A percentile compares a stretch with the other conserved stretches of the same genome.
phyloP scores from a whole-genome alignment of 2,888 invertebrate genomes.

The Entomobrya proxima region DNA sequence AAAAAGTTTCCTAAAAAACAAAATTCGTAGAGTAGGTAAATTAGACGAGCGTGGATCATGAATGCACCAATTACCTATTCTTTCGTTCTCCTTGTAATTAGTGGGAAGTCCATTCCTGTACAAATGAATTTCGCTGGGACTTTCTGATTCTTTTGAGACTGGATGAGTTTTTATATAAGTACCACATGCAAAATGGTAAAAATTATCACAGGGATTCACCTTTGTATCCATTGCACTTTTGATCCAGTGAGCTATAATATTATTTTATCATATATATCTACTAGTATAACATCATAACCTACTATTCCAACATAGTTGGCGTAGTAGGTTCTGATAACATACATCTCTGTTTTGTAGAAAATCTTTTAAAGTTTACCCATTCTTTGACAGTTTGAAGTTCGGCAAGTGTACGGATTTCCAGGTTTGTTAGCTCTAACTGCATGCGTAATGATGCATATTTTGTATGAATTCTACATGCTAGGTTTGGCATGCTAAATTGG shows the following conservation, averaged over 20 bases:
- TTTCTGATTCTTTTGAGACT: neutral
- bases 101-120: slow-evolving; percentile 55
- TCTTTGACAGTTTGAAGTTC: slow-evolving; percentile 55
- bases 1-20: slow-evolving; percentile 51
- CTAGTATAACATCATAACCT: too few relatives aligned
- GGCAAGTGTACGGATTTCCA: slow-evolving; percentile 63
- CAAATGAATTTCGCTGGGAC: neutral
- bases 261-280: too few relatives aligned
- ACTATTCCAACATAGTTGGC: too few relatives aligned
- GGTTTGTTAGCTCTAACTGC: slow-evolving; percentile 42
- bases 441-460: neutral
- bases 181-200: slow-evolving; percentile 67
- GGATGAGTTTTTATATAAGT: slow-evolving; percentile 29
- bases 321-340: too few relatives aligned
- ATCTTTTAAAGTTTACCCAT: slow-evolving; percentile 64
- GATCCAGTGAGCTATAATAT: slow-evolving; percentile 54
- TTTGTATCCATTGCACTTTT: slow-evolving; percentile 51
- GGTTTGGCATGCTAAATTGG: too few relatives aligned
- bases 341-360: too few relatives aligned
- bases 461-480: neutral
- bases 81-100: slow-evolving; percentile 48
- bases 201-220: slow-evolving; percentile 64
- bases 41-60: neutral
- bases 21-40: neutral
- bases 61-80: slow-evolving; percentile 52